Evolutionary conservation across 2,113 vertebrate species (phyloP).

Genomic region (Rhabdornis inornatus): DNA sequence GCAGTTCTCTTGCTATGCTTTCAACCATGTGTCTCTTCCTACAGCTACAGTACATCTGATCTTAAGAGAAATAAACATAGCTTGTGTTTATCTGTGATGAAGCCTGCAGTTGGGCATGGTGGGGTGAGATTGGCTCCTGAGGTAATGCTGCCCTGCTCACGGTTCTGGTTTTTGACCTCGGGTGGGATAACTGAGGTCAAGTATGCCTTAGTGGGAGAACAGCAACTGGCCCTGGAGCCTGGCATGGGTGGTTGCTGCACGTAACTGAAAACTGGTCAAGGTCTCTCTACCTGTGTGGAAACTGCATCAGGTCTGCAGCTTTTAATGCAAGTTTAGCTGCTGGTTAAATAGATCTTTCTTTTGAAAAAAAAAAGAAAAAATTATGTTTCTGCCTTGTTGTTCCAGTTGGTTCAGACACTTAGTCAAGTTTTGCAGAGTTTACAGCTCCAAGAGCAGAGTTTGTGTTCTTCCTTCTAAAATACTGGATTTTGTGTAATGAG

Average conservation of each 20-base stretch:
- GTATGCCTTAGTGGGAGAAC: background rate
- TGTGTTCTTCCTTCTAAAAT: background rate
- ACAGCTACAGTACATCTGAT: background rate
- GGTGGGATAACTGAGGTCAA: background rate
- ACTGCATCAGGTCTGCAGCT: background rate
- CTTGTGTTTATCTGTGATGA: background rate
- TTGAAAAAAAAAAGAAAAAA: too few species aligned
- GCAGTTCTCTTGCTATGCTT: rapidly evolving
- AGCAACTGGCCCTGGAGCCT: background rate
- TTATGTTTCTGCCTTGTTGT: background rate
- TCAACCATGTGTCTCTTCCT: rapidly evolving
- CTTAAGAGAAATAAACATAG: background rate
- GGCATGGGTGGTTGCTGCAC: rapidly evolving
- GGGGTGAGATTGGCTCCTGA: background rate
- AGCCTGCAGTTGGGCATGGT: background rate
- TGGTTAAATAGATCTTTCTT: background rate
- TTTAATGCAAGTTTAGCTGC: background rate
- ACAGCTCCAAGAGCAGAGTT: background rate
- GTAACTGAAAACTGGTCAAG: background rate
- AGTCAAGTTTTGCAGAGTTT: background rate
- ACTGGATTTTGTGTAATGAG: background rate
- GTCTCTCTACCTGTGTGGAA: rapidly evolving
- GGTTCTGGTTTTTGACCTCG: background rate
- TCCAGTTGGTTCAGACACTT: rapidly evolving
- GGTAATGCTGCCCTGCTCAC: rapidly evolving